Conservation (phyloP, 2,797 vertebrate genomes). For the Sparus aurata region DNA sequence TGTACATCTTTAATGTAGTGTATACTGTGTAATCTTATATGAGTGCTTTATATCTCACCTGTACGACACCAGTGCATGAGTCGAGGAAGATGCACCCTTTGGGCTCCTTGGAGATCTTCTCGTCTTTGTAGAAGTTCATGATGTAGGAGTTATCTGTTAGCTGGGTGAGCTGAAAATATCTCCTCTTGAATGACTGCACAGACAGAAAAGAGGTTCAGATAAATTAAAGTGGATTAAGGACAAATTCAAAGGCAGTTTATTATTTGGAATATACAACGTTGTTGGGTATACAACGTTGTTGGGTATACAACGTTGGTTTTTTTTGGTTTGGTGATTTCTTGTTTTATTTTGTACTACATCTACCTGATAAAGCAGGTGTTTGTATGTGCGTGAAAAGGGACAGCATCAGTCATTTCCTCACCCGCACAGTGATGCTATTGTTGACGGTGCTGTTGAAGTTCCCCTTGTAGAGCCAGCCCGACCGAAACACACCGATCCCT, state of each 20-base stretch:
- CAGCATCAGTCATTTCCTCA: conserved; percentile 80
- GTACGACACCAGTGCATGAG: conserved; percentile 97
- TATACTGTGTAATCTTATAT: neutral
- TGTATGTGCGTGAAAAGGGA: neutral
- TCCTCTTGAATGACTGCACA: conserved; percentile 96
- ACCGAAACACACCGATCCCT: conserved; percentile 93
- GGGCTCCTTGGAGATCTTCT: conserved; percentile 99
- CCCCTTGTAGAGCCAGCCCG: conserved; percentile 98
- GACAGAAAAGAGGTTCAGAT: conserved; percentile 20
- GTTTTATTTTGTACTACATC: too few species aligned
- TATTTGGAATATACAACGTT: neutral
- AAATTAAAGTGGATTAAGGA: neutral
- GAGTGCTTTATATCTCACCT: conserved; percentile 85
- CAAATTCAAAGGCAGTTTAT: neutral
- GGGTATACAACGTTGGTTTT: too few species aligned
- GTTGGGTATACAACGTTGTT: too few species aligned
- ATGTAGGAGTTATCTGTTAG: conserved; percentile 98
- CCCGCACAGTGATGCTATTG: conserved; percentile 98
- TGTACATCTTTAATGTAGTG: too few species aligned
- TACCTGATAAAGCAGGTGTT: neutral
- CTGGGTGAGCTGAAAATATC: conserved; percentile 98
- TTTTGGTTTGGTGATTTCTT: too few species aligned
- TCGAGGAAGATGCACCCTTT: conserved; percentile 99
- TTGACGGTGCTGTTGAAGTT: conserved; percentile 99
- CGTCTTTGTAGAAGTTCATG: conserved; percentile 99